Evolutionary conservation across 2,113 vertebrate genomes (phyloP).

Genomic region (Panthera tigris): DNA sequence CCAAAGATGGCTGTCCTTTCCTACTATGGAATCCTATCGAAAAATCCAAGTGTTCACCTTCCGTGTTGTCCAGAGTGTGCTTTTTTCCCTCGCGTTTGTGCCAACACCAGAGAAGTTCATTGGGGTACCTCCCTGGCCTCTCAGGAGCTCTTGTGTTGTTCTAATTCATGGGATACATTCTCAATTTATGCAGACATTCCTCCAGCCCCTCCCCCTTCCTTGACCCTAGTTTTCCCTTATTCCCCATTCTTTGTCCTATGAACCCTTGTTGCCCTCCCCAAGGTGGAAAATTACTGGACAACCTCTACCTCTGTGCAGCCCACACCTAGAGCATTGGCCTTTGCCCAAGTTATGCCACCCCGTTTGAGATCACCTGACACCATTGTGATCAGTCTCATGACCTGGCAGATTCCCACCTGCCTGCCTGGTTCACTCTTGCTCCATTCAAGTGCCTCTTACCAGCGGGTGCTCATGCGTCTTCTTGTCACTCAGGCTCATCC

Average conservation of each 20-base stretch:
- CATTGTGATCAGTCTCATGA: constrained; percentile 47
- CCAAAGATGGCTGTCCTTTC: background rate
- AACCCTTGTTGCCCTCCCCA: background rate
- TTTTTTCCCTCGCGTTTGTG: background rate
- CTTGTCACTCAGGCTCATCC: background rate
- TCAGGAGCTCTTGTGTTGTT: background rate
- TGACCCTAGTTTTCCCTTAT: background rate
- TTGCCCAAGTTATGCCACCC: constrained; percentile 68
- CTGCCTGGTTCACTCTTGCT: constrained; percentile 62
- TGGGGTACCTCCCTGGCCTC: background rate
- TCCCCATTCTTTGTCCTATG: background rate
- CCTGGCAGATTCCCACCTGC: constrained; percentile 63
- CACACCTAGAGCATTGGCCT: constrained; percentile 59
- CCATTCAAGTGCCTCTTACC: constrained; percentile 5
- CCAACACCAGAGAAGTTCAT: background rate
- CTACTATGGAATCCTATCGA: background rate
- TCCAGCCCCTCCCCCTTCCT: background rate
- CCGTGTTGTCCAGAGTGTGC: background rate
- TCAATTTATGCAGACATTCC: background rate
- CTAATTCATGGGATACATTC: background rate
- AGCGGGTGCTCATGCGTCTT: background rate
- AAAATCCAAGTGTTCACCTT: background rate
- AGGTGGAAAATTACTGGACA: constrained; percentile 67
- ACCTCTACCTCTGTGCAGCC: constrained; percentile 6
- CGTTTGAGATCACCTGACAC: constrained; percentile 57